phyloP scores from a whole-genome alignment of 1,140 invertebrate genomes.

The Helicoverpa zea region DNA sequence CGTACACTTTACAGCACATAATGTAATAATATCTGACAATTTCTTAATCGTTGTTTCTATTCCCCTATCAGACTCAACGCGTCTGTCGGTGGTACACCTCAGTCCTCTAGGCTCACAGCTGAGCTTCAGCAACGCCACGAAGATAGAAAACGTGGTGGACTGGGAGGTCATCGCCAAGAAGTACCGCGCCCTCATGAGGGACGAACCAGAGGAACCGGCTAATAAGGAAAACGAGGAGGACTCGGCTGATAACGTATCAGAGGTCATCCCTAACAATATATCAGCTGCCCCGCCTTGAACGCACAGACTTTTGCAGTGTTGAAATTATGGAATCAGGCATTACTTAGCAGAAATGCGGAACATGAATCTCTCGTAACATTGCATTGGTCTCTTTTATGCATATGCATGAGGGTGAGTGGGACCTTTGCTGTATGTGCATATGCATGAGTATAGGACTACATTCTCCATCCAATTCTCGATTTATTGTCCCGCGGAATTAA shows the following conservation, averaged over 20 bases:
- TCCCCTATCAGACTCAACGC: constrained; percentile 89
- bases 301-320: neutral
- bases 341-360: too few species aligned
- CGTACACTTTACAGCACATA: neutral
- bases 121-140: constrained; percentile 91
- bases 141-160: constrained; percentile 96
- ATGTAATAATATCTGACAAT: neutral
- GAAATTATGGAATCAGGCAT: too few species aligned
- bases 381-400: too few species aligned
- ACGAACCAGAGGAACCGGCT: constrained; percentile 87
- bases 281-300: constrained; percentile 74
- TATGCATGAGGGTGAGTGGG: too few species aligned
- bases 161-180: constrained; percentile 96
- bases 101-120: constrained; percentile 94
- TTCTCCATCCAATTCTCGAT: too few species aligned
- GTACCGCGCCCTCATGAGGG: constrained; percentile 93
- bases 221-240: constrained; percentile 86
- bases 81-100: constrained; percentile 91
- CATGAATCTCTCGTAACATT: too few species aligned
- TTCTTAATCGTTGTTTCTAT: neutral
- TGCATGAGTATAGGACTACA: too few species aligned
- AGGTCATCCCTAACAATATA: constrained; percentile 80
- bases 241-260: constrained; percentile 79
- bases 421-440: too few species aligned
- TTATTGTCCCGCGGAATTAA: too few species aligned